Evolutionary conservation across 2,113 vertebrate species (phyloP).

Genomic region (Entomyzon cyanotis): DNA sequence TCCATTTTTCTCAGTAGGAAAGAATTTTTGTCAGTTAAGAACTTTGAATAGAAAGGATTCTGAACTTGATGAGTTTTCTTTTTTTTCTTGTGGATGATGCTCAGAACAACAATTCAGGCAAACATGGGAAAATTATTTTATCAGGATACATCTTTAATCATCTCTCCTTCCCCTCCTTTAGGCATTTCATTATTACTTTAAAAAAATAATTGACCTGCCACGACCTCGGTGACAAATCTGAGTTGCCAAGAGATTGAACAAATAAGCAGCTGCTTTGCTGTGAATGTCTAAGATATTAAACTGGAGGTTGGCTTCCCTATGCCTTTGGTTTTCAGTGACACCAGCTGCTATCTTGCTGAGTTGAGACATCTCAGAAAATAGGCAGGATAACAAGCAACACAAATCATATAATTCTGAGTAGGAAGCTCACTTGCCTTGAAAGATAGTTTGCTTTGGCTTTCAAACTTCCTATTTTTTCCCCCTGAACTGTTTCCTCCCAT

Average conservation of each 20-base stretch:
- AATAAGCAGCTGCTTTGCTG: conserved; percentile 4
- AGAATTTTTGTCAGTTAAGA: not conserved
- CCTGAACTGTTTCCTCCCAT: not conserved
- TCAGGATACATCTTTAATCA: not conserved
- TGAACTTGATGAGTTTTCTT: not conserved
- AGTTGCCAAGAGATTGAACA: not conserved
- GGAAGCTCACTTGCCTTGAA: conserved; percentile 13
- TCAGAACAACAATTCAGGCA: not conserved
- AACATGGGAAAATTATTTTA: not conserved
- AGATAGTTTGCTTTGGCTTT: not conserved
- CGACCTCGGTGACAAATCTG: not conserved
- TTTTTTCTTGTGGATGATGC: not conserved
- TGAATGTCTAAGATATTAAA: not conserved
- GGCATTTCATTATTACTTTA: not conserved
- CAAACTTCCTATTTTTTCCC: not conserved
- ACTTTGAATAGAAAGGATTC: not conserved
- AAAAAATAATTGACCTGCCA: not conserved
- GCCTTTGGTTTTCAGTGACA: conserved; percentile 24
- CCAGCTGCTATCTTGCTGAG: conserved; percentile 41
- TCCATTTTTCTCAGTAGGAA: not conserved
- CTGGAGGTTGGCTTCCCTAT: not conserved
- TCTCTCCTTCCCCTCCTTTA: not conserved
- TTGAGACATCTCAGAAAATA: not conserved
- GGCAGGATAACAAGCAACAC: not conserved
- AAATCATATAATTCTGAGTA: conserved; percentile 10